Evolutionary conservation across 2,797 vertebrate species (phyloP).

Genomic region (Clarias fuscus): DNA sequence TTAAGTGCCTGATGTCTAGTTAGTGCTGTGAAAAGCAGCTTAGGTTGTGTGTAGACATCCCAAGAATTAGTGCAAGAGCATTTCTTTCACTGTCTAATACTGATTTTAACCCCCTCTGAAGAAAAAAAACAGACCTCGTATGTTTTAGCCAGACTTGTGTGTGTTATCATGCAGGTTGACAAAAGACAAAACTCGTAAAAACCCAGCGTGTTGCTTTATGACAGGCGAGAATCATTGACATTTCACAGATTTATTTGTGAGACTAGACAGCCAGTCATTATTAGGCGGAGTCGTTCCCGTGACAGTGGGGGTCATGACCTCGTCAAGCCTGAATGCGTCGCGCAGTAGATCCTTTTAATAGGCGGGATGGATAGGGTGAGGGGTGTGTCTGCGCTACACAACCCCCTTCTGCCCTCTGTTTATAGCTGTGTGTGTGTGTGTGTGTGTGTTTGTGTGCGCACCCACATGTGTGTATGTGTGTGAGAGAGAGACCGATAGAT

Average conservation of each 20-base stretch:
- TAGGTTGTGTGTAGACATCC: neutral
- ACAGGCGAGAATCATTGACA: constrained; percentile 35
- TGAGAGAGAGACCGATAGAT: neutral
- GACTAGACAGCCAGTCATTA: constrained; percentile 54
- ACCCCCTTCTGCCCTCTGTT: constrained; percentile 36
- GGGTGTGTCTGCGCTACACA: constrained; percentile 47
- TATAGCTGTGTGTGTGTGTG: constrained; percentile 30
- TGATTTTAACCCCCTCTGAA: neutral
- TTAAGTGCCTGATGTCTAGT: neutral
- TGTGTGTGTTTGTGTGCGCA: constrained; percentile 20
- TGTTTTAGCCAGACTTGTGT: neutral
- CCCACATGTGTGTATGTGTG: neutral
- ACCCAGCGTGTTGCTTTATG: constrained; percentile 30
- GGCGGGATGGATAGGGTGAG: constrained; percentile 50
- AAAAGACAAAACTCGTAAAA: constrained; percentile 27
- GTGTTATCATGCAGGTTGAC: neutral
- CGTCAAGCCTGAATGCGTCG: constrained; percentile 45
- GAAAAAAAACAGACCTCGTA: neutral
- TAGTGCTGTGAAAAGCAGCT: neutral
- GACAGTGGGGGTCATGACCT: constrained; percentile 51
- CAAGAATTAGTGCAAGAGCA: neutral
- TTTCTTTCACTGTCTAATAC: neutral
- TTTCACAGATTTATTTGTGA: constrained; percentile 51
- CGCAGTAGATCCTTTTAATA: constrained; percentile 57
- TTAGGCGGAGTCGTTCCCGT: constrained; percentile 48